Percentiles rank a stretch among this genome's conserved stretches.
Conservation (phyloP, 2,888 invertebrate genomes). For the Phlogophora meticulosa region DNA sequence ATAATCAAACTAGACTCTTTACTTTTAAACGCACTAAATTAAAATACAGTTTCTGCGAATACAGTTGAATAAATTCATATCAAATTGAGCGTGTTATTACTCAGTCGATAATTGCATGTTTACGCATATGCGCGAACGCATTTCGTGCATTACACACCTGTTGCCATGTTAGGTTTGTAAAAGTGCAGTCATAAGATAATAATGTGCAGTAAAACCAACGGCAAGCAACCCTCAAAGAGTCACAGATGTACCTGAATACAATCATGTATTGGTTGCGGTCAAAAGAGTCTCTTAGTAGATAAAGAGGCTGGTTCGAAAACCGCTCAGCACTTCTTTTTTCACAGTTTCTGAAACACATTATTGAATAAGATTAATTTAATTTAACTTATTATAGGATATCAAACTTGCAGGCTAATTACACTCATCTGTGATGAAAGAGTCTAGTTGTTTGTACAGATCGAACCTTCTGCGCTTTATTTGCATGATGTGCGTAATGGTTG, state of each 20-base stretch:
- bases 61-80: slow-evolving; percentile 57
- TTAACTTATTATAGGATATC: no score
- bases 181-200: neutral
- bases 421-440: neutral
- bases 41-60: slow-evolving; percentile 53
- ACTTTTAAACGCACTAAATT: slow-evolving; percentile 24
- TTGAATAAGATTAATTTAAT: no score
- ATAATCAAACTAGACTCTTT: slow-evolving; percentile 6
- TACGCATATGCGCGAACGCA: slow-evolving; percentile 56
- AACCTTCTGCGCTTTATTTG: slow-evolving; percentile 18
- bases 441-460: neutral
- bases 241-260: no score
- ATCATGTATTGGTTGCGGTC: no score
- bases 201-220: slow-evolving; percentile 17
- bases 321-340: no score
- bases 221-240: neutral
- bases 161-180: slow-evolving; percentile 19
- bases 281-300: no score
- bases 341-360: no score
- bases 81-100: slow-evolving; percentile 70
- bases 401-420: neutral
- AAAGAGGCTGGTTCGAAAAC: no score
- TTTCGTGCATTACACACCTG: slow-evolving; percentile 56
- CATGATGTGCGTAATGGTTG: neutral
- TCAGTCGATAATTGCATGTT: slow-evolving; percentile 60